Base-by-base conservation (phyloP, 64 coral and sea anemone species). In the Pocillopora verrucosa region DNA sequence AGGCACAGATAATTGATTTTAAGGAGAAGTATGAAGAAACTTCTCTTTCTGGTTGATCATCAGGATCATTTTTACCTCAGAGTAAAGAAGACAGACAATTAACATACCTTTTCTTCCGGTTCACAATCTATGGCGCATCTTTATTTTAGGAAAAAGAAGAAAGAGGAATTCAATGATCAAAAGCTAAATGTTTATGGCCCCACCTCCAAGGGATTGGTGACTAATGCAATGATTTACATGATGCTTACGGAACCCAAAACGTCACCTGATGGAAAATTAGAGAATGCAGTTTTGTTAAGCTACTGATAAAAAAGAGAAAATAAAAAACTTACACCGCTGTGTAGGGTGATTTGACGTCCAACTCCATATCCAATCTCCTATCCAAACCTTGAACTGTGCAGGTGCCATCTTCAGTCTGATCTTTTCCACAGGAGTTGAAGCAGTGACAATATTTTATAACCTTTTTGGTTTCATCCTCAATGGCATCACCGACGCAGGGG, bases 391-490 rank as follows among this genome's bases (percentile, higher is more conserved):
- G 30, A 30, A 30, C 30, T 30, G 30, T 30, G 30, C 30, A 30
- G 30, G 30, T 30, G 30, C 30, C 30, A 30, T 30, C 30, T 30
- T n/a, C 9, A 19, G 14, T n/a, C 75, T 89, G 87, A 1, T 75
- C 87, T 1, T 34, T 22, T 62, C 87, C 87, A 77, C 75, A 89
- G 34, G 78, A 89, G 60, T 89, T 89, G 75, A 78, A 89, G 19
- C 87, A 89, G 59, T 89, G 78, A 65, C 87, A 89, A 58, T 78
- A 89, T 36, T 89, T 76, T 74, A 89, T 89, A 11, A 34, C 74
- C 74, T 35, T 76, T 20, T 89, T 89, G 15, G 60, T 61, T 58
- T n/a, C 1, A 13, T 77, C 59, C 56, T 89, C 87, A 35, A 36
- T 89, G 74, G 78, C 34, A 38, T 17, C 0, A 3, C 87, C 73